Percentiles rank a stretch among this genome's conserved stretches.
Evolutionary conservation across 2,888 invertebrate genomes (phyloP).

Genomic region (Eutolmus rufibarbis): DNA sequence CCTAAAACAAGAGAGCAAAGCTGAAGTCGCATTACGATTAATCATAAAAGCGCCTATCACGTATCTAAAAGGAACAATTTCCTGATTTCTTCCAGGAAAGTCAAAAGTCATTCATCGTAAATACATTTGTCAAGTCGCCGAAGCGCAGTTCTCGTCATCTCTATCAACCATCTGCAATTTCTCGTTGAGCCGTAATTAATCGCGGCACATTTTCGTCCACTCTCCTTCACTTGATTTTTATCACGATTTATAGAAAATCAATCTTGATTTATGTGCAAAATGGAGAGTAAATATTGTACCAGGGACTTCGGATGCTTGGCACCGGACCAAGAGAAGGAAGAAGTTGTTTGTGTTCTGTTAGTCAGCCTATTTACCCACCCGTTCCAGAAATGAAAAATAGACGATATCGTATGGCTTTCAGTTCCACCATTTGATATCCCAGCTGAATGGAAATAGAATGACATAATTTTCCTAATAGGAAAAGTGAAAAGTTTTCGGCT

Average conservation of each 20-base stretch:
- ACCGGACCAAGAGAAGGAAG: background rate
- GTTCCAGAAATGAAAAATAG: background rate
- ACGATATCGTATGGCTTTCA: background rate
- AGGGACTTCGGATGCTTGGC: background rate
- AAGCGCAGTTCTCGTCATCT: background rate
- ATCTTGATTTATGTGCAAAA: background rate
- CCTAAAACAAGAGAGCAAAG: background rate
- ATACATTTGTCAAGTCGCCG: background rate
- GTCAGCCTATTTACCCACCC: background rate
- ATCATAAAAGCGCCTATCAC: background rate
- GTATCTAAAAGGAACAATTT: background rate
- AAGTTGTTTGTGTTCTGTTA: background rate
- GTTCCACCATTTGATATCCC: background rate
- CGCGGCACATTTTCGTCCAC: background rate
- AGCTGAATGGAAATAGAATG: background rate
- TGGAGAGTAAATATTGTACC: background rate
- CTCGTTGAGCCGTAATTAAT: background rate
- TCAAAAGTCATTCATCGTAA: background rate
- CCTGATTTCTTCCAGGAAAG: background rate
- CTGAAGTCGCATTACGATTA: background rate
- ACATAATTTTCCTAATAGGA: background rate
- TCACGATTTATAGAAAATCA: constrained; percentile 8
- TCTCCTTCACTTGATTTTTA: background rate
- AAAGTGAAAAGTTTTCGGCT: background rate
- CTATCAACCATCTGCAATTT: background rate